Conservation (phyloP, 2,888 invertebrate genomes). For the Rhagium mordax region DNA sequence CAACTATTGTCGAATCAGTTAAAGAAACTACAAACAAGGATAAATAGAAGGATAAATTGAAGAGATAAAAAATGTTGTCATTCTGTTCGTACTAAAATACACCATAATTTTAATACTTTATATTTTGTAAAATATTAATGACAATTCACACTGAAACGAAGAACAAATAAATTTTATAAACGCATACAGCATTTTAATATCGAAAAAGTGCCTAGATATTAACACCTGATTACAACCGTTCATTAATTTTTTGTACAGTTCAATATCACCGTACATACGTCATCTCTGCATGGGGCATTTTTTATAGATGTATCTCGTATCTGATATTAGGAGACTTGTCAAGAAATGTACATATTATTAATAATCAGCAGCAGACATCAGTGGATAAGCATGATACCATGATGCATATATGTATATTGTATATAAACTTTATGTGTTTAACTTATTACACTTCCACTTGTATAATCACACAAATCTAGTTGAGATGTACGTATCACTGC, state of each 20-base stretch:
- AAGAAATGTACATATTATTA: constrained; percentile 11
- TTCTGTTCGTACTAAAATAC: no score
- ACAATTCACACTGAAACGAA: neutral
- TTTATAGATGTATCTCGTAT: neutral
- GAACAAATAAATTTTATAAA: neutral
- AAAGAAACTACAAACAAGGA: no score
- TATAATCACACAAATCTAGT: no score
- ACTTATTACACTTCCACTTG: neutral
- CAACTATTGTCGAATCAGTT: no score
- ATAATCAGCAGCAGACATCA: constrained; percentile 7
- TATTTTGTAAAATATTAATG: no score
- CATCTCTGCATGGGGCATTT: constrained; percentile 12
- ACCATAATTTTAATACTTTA: no score
- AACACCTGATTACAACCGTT: constrained; percentile 14
- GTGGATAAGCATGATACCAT: neutral
- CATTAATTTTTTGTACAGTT: constrained; percentile 1
- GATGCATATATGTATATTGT: neutral
- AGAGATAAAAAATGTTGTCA: no score
- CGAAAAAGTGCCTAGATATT: neutral
- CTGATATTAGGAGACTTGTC: neutral
- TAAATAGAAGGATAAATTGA: no score
- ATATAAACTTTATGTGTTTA: neutral
- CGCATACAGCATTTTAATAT: neutral
- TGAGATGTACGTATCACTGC: no score
- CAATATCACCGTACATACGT: neutral